Evolutionary conservation across 2,888 invertebrate genomes (phyloP).

Genomic region (Drosophila setosimentum): DNA sequence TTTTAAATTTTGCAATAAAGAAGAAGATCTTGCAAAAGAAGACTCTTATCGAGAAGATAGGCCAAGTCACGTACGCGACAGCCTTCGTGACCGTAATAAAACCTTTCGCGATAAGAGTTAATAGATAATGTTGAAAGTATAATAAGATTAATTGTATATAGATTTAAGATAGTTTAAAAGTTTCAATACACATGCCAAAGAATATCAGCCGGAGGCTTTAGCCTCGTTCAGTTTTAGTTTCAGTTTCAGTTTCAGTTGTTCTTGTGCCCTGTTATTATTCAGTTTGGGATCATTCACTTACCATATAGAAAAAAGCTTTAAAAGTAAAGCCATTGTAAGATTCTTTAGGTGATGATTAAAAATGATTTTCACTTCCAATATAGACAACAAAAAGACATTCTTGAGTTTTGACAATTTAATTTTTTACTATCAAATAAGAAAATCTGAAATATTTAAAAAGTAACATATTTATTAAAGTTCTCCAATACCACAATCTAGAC

Average conservation of each 20-base stretch:
- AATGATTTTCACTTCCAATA: no score
- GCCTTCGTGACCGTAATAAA: neutral
- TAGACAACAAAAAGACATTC: no score
- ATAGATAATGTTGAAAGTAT: neutral
- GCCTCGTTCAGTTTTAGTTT: neutral
- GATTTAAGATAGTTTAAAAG: no score
- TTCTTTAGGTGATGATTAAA: no score
- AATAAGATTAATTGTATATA: neutral
- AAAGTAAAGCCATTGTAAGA: no score
- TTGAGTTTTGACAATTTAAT: no score
- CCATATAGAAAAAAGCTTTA: neutral
- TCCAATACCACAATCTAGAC: neutral
- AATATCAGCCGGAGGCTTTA: no score
- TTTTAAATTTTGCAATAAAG: neutral
- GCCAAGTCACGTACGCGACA: neutral
- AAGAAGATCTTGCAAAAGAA: neutral
- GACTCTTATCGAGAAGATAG: neutral
- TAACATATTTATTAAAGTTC: no score
- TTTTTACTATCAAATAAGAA: no score
- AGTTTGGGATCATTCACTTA: neutral
- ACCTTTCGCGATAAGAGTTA: neutral
- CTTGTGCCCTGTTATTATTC: neutral
- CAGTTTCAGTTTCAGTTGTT: neutral
- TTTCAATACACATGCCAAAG: no score
- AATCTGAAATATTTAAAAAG: no score